Evolutionary conservation across 2,888 invertebrate species (phyloP), one percentile per base, ranked within the genome.

Genomic region (Cosmopolites sordidus): DNA sequence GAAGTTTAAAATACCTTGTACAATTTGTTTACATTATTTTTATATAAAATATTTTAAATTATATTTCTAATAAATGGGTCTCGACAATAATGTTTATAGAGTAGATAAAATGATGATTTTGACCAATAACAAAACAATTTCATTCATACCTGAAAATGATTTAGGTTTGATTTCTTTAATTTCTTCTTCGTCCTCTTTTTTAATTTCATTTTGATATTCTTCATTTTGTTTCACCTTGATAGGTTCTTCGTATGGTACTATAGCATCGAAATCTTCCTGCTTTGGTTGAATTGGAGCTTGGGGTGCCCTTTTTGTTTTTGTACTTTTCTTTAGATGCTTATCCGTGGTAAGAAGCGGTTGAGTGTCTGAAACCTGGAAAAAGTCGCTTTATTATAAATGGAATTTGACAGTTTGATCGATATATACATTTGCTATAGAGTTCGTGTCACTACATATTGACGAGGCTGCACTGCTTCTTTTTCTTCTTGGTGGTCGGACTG

Each of bases 401-500:
- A 22, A 5, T 22, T 8, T 22, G 8, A 22, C 22, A 22, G 4
- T 16, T 16, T 17, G n/a, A 18, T 18, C 5, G n/a, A n/a, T n/a
- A 52, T 47, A 12, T 52, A 55, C 55, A 47, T 58, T 58, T 18
- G 55, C 37, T 29, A 55, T 41, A 3, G 55, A 55, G 18, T 55
- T 56, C n/a, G 47, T 53, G 56, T 82, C 82, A 38, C 82, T 82
- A 61, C 81, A 80, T 27, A 82, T 68, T 1, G 84, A 83, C 43
- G 81, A 84, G 4, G 75, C 69, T 2, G 75, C 70, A 1, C 84
- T 82, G 56, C 80, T 81, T 55, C 86, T 82, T 70, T 89, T 90
- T 62, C 84, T 85, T 49, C 89, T 79, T 0, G 87, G 87, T 0
- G 89, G 89, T 63, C 89, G 77, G 0, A 86, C 75, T 0, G 89